Percentiles rank a stretch among this genome's conserved stretches.
Evolutionary conservation across 2,888 invertebrate species (phyloP).

Genomic region (Didymodactylos carnosus): DNA sequence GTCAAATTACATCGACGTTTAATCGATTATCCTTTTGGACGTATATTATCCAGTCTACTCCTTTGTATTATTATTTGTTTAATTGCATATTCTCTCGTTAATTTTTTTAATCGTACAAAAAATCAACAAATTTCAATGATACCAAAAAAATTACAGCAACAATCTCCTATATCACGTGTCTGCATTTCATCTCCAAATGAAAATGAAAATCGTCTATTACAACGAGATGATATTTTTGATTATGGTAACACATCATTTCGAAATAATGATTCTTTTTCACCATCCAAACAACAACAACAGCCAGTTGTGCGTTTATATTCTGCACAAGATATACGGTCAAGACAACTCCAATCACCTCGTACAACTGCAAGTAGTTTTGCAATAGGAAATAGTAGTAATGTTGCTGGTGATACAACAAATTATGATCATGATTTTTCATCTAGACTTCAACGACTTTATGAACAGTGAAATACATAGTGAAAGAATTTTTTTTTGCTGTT

Average conservation of each 20-base stretch:
- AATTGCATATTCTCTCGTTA: background rate
- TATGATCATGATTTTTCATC: background rate
- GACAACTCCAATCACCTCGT: no score
- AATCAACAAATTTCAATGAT: no score
- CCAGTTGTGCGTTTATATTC: background rate
- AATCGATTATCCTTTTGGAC: background rate
- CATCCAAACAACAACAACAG: background rate
- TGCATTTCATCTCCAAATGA: background rate
- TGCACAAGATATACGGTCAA: background rate
- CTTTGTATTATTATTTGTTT: background rate
- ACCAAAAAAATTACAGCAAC: background rate
- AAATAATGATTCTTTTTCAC: background rate
- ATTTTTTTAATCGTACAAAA: no score
- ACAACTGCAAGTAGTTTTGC: background rate
- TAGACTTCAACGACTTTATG: background rate
- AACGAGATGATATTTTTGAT: background rate
- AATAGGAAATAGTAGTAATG: no score
- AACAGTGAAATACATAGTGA: no score
- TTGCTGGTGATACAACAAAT: no score
- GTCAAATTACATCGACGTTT: background rate
- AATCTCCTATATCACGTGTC: background rate
- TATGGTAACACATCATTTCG: background rate
- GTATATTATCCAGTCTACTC: background rate
- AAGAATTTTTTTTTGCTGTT: no score
- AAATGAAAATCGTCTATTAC: no score